Percentiles rank a stretch among this genome's conserved stretches.
These are phyloP conservation scores for Hemicrepidius hirtus DNA, from an alignment of 2,888 invertebrate species.

Conservation along the genomic window DNA sequence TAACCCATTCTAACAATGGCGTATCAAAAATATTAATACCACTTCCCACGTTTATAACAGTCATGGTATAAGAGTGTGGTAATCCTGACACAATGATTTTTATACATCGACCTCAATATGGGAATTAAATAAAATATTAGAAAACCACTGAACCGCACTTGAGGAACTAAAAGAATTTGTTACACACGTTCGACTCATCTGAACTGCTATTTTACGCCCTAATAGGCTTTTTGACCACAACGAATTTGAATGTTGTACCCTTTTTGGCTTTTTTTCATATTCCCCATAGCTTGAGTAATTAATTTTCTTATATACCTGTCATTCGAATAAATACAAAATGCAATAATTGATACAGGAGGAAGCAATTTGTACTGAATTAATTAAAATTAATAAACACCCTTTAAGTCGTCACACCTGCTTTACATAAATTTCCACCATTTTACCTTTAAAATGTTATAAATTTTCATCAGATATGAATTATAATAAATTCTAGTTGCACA, in stretches of 20 bases:
- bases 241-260: too few species aligned
- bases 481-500: too few species aligned
- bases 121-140: neutral
- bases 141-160: slow-evolving; percentile 7
- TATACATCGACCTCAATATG: slow-evolving; percentile 26
- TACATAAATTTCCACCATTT: neutral
- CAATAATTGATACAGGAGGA: slow-evolving; percentile 2
- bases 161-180: slow-evolving; percentile 3
- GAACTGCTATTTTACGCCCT: slow-evolving; percentile 1
- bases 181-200: neutral
- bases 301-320: neutral
- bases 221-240: neutral
- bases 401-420: neutral
- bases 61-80: neutral
- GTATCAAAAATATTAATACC: neutral
- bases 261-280: neutral
- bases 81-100: slow-evolving; percentile 28
- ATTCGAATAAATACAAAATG: neutral
- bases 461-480: too few species aligned
- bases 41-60: slow-evolving; percentile 28
- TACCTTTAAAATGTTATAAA: too few species aligned
- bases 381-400: slow-evolving; percentile 23
- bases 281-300: neutral
- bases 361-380: slow-evolving; percentile 16
- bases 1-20: neutral